Evolutionary conservation across 2,797 vertebrate genomes (phyloP).

Genomic region (Poecilia velifera): DNA sequence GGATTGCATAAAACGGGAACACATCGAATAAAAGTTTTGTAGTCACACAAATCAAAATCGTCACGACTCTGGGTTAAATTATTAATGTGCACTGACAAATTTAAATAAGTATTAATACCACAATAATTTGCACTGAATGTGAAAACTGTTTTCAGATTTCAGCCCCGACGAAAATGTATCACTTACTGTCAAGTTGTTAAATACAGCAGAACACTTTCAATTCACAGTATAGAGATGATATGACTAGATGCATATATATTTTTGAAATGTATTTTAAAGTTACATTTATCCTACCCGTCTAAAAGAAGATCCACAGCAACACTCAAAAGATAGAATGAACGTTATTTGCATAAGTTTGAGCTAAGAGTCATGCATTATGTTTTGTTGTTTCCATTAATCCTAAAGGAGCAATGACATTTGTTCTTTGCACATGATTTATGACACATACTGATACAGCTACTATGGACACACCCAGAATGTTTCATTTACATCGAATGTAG

Average conservation of each 20-base stretch:
- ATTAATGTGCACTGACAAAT: constrained; percentile 23
- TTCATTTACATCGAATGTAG: constrained; percentile 25
- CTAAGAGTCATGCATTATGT: constrained; percentile 51
- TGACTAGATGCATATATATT: not conserved
- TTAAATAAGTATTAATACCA: constrained; percentile 27
- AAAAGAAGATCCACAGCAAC: constrained; percentile 24
- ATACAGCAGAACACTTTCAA: constrained; percentile 17
- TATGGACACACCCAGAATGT: constrained; percentile 26
- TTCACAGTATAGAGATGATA: constrained; percentile 32
- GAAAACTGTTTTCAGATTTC: constrained; percentile 21
- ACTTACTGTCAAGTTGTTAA: not conserved
- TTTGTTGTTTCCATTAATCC: constrained; percentile 27
- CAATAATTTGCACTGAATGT: not conserved
- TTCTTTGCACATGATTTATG: constrained; percentile 22
- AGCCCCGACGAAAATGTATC: not conserved
- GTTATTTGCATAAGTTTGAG: constrained; percentile 18
- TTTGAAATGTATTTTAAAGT: constrained; percentile 5
- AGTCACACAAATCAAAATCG: constrained; percentile 10
- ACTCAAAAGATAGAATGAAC: constrained; percentile 25
- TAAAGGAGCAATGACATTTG: constrained; percentile 30
- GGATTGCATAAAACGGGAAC: constrained; percentile 10
- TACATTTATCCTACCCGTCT: constrained; percentile 33
- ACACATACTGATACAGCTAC: constrained; percentile 22
- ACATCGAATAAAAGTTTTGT: constrained; percentile 18
- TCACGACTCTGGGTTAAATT: not conserved